Evolutionary conservation across 2,797 vertebrate genomes (phyloP).

Genomic region (Tenualosa ilisha): DNA sequence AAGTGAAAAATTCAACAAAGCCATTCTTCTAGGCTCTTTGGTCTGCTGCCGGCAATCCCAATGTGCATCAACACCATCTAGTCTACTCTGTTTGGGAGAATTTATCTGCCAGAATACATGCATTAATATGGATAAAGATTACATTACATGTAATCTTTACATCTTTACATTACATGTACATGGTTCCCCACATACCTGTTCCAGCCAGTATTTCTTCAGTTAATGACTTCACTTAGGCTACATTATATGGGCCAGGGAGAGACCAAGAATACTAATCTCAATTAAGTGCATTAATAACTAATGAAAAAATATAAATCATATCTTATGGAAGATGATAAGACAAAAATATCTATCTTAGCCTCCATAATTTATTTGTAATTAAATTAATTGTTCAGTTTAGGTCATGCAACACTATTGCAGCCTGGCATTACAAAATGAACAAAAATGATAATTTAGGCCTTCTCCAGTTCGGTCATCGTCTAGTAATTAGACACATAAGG

Average conservation of each 20-base stretch:
- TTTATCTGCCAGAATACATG: not conserved
- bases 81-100: not conserved
- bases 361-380: too few relatives aligned
- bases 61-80: not conserved
- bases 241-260: not conserved
- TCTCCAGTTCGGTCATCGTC: not conserved
- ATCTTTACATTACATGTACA: too few relatives aligned
- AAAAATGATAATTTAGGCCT: not conserved
- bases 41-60: not conserved
- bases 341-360: not conserved
- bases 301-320: conserved; percentile 23
- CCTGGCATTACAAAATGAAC: not conserved
- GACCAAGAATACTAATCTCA: conserved; percentile 34
- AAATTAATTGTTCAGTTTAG: too few relatives aligned
- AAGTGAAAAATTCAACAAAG: not conserved
- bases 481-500: not conserved
- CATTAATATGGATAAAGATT: not conserved
- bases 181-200: not conserved
- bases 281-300: not conserved
- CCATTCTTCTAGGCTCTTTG: not conserved
- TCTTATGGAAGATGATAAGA: not conserved
- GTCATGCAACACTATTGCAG: not conserved
- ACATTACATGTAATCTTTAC: too few relatives aligned
- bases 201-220: not conserved
- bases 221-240: not conserved